Base-by-base conservation (phyloP, 2,888 invertebrate genomes). In the Plagodis dolabraria region DNA sequence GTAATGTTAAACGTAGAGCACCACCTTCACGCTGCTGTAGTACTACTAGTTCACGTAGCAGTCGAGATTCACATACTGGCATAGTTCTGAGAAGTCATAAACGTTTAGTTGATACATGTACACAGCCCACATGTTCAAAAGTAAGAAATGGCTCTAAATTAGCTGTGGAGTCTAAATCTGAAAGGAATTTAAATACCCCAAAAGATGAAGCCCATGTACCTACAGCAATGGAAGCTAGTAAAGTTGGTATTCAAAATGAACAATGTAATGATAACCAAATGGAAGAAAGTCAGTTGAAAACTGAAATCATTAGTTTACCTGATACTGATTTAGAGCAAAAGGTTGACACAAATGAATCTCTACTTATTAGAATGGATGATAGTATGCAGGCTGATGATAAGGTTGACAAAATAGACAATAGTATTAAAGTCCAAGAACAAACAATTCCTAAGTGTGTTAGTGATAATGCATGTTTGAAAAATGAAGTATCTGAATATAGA, bases 31-130 rank as follows among this genome's bases (percentile, higher is more conserved):
- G 90, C 12, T 91, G 92, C 67, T 89, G 88, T 72, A 92, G 91
- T 71, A 82, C 87, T 44, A 83, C 93, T 9, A 94, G 94, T 76
- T 93, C 93, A 58, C 84, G 91, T 33, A 89, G 92, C 69, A 91
- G 89, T 76, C 79, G 85, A 46, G 93, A 93, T 67, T 89, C 89
- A 2, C 86, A 90, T 66, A 79, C 89, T 65, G 94, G 94, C 50
- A 95, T 95, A 72, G 94, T 94, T 51, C 84, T 95, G 72, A 89
- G 95, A 69, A 95, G 94, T 85, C 95, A 95, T 76, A 94, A 94
- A 83, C 92, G 94, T 65, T 88, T 95, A 47, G 71, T 86, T 58
- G 92, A 92, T 53, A 78, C 79, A 51, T 83, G 82, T 67, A 68
- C 73, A 46, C 87, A 80, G 52, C 70, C 82, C 49, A 70, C 77